phyloP scores from a whole-genome alignment of 1,140 invertebrate genomes.

The Sitobion miscanthi region DNA sequence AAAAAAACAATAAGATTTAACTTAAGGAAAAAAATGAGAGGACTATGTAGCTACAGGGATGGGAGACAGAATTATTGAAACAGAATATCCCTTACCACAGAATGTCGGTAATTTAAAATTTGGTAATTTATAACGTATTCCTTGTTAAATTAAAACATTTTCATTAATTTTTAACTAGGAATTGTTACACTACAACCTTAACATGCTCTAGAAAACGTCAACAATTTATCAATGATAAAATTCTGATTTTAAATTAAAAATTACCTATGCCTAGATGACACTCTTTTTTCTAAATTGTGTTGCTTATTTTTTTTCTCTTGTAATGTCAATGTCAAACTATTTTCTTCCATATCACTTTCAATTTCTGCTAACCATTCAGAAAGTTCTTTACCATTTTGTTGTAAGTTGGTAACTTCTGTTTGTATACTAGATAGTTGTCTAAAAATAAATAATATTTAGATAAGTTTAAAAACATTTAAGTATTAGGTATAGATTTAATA shows the following conservation, averaged over 20 bases:
- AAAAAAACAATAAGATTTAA: not conserved
- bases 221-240: not conserved
- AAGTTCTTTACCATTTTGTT: constrained; percentile 49
- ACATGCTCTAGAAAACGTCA: not conserved
- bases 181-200: not conserved
- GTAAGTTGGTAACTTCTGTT: constrained; percentile 48
- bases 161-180: no score
- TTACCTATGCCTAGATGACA: constrained; percentile 52
- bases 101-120: no score
- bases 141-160: no score
- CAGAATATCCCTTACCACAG: not conserved
- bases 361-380: constrained; percentile 55
- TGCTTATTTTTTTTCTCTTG: constrained; percentile 50
- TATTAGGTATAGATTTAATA: not conserved
- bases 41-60: not conserved
- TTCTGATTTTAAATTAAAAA: not conserved
- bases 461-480: not conserved
- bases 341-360: constrained; percentile 55
- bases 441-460: constrained; percentile 6
- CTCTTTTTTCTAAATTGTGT: constrained; percentile 43
- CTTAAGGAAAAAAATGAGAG: not conserved
- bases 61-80: not conserved
- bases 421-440: constrained; percentile 49
- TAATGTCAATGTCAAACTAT: constrained; percentile 40
- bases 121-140: no score